phyloP scores from a whole-genome alignment of 2,797 vertebrate genomes.

The Micromesistius poutassou region DNA sequence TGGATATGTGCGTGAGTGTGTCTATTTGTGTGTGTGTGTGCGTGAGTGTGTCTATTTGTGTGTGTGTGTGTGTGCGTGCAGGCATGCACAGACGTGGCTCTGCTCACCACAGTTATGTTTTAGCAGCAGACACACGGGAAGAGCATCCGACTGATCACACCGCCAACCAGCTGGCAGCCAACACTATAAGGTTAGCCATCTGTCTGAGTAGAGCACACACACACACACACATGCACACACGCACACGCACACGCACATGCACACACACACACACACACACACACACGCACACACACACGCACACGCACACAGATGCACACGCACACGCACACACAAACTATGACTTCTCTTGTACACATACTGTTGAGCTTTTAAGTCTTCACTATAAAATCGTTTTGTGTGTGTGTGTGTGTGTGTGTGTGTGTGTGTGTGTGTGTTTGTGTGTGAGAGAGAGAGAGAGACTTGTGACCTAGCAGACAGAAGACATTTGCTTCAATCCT shows the following conservation, averaged over 20 bases:
- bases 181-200: conserved; percentile 22
- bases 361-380: background rate
- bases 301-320: conserved; percentile 4
- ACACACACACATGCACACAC: conserved; percentile 1
- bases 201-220: background rate
- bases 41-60: background rate
- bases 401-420: background rate
- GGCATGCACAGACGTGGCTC: background rate
- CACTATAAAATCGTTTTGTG: background rate
- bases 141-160: conserved; percentile 9
- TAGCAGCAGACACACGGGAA: background rate
- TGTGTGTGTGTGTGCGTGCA: background rate
- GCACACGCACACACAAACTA: background rate
- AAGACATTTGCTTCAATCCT: conserved; percentile 45
- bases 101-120: background rate
- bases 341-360: background rate
- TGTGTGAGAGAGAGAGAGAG: background rate
- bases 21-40: background rate
- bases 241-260: background rate
- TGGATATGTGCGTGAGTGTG: background rate
- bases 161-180: conserved; percentile 24
- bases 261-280: conserved; percentile 8
- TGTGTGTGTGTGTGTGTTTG: conserved; percentile 5
- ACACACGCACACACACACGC: conserved; percentile 1
- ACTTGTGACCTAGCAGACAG: conserved; percentile 36